Base-by-base conservation (phyloP, 2,888 invertebrate species). In the Idaea straminata region DNA sequence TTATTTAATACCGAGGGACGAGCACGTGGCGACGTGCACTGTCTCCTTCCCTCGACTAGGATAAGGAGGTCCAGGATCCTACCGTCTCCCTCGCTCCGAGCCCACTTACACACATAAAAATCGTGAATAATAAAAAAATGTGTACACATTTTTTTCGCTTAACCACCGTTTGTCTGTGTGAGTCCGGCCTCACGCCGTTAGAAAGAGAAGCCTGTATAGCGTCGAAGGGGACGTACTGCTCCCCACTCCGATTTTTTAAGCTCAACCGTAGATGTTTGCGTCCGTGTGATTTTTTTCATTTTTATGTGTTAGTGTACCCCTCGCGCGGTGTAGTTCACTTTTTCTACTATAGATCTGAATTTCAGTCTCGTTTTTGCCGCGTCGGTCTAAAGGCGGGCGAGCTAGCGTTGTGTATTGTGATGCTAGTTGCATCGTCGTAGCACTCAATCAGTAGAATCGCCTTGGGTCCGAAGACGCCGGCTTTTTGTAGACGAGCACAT, bases 271-370 rank as follows among this genome's bases (percentile, higher is more conserved):
- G 77, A 86, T 91, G 92, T 91, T 83, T 79, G 88, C 85, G 89
- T 91, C 83, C 82, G 89, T 92, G 91, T 88, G 87, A 90, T 92
- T 92, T 92, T 92, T 92, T 92, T 89, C 93, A 87, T 90, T 91
- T 91, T 92, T 87, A 91, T 92, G 92, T 92, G 91, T 91, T 90
- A 87, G 92, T 92, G 92, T 92, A 91, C 90, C 92, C 92, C 92
- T 91, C 92, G 91, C 88, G 82, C 88, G 88, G 91, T 90, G 92
- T 92, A 91, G 92, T 92, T 92, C 89, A 90, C 92, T 93, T 93
- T 93, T 93, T 93, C 92, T 93, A 93, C 93, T 93, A 93, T 93
- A 92, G 93, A 93, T 92, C 92, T 91, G 92, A 92, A 91, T 85
- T 92, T 93, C 93, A 93, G 93, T 93, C 91, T 92, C 87, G 92